phyloP scores from a whole-genome alignment of 2,113 vertebrate genomes.

The Pachypanchax playfairii region DNA sequence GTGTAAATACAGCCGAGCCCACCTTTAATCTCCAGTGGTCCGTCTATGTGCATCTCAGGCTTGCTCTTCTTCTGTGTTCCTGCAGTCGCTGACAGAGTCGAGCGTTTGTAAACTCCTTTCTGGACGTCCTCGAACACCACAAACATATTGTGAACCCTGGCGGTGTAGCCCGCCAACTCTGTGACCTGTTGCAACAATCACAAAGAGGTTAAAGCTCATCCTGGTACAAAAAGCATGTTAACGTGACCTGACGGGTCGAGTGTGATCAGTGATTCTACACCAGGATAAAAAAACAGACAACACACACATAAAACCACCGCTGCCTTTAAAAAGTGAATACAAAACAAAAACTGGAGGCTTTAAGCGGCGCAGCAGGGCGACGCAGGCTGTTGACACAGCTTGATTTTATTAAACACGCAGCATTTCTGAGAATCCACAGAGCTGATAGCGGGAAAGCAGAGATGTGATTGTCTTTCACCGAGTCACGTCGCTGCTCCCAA shows the following conservation, averaged over 20 bases:
- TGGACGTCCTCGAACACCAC: slow-evolving; percentile 95
- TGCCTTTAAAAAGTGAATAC: neutral
- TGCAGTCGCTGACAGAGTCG: slow-evolving; percentile 71
- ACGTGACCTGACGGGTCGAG: neutral
- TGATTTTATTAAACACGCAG: slow-evolving; percentile 39
- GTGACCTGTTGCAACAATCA: slow-evolving; percentile 84
- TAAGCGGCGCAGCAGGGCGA: slow-evolving; percentile 6
- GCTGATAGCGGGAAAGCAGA: neutral
- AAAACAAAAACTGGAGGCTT: neutral
- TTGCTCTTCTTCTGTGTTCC: slow-evolving; percentile 77
- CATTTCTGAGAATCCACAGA: slow-evolving; percentile 33
- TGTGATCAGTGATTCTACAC: neutral
- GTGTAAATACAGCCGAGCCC: neutral
- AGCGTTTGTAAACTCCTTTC: slow-evolving; percentile 91
- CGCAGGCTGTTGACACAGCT: slow-evolving; percentile 63
- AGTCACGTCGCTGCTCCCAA: neutral
- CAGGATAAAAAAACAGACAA: neutral
- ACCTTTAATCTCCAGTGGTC: slow-evolving; percentile 86
- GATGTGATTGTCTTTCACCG: neutral
- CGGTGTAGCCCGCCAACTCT: slow-evolving; percentile 95
- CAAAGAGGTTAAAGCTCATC: slow-evolving; percentile 19
- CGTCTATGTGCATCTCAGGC: slow-evolving; percentile 81
- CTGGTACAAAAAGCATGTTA: neutral
- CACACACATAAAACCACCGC: neutral
- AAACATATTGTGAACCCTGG: slow-evolving; percentile 96